Base-by-base conservation (phyloP, 2,888 invertebrate genomes). In the Pristionchus arcanus region DNA sequence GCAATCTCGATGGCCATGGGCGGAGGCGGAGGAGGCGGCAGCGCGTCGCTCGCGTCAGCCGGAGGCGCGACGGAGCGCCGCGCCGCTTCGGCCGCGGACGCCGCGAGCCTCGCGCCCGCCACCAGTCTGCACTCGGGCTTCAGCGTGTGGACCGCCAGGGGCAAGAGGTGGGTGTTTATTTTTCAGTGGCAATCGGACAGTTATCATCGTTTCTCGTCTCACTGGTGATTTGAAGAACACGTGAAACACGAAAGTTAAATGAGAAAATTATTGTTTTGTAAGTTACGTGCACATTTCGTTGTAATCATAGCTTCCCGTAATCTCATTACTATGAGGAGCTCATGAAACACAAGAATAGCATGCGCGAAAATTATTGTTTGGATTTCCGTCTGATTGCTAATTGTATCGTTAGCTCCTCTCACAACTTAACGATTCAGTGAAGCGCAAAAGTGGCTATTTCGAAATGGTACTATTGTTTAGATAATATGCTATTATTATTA, bases 51-150 rank as follows among this genome's bases (percentile, higher is more conserved):
- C 49, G 53, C 81, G 77, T 77, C 68, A 2, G 68, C 28, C 68
- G 68, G 68, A 28, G 68, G 68, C 68, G 68, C 68, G 66, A 11
- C 66, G 59, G 86, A 49, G 86, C 25, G 63, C 37, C 63, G 89
- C n/a, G 87, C 74, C 37, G 96, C 97, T 96, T n/a, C 97, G 96
- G 71, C 31, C 16, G 71, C 42, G 5, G 96, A 97, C 85, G 97
- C 95, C 92, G 96, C 96, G n/a, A 91, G 91, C 94, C 97, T 97
- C 88, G 96, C 96, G 93, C 97, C 97, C 92, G 97, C 96, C 87
- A 97, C 97, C 66, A 91, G 91, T 19, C 88, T 92, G 34, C 91
- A 92, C 49, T 92, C 92, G 85, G 92, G 91, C 34, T 59, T 34
- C 97, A 97, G 93, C 96, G 95, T 87, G 87, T 89, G 90, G n/a